Evolutionary conservation across 2,888 invertebrate species (phyloP), one percentile per base, ranked within the genome.

Genomic region (Chrysolina americana): DNA sequence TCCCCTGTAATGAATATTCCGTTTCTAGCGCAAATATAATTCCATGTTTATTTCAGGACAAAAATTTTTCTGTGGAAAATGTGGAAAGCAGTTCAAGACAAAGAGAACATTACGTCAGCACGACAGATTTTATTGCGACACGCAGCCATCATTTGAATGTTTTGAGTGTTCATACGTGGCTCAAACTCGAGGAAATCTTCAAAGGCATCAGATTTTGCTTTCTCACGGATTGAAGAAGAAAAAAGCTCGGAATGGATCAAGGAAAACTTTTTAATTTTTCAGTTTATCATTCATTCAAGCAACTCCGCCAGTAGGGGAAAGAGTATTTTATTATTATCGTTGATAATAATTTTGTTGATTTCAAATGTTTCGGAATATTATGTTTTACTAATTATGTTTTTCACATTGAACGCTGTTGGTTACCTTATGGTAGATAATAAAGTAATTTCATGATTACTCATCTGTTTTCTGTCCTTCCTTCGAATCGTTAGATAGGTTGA

Each of bases 71-170:
- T 76, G 76, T 41, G 50, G 28, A 4, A 71, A 75, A 10, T 81
- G 82, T 48, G 78, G 80, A 9, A 79, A 78, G 71, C 47, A 68
- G 2, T 82, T 80, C 76, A 82, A 79, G 65, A 78, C 78, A 36
- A 78, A 75, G 50, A 76, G 79, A 3, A 78, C 79, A 17, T 50
- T 82, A 48, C 74, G 76, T 47, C 77, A 79, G 68, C 82, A 82
- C 66, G 81, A 81, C 23, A 85, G 83, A 68, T 85, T 83, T 72
- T 84, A 85, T 70, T 86, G 85, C 74, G 82, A 83, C 17, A 84
- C 83, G 66, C 77, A 81, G 11, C 62, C 68, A 36, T 50, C 65
- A 4, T 92, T 87, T 91, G 90, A 85, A 93, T 92, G 90, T 94
- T 92, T n/a, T 2, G 89, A 92, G 91, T 83, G 92, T 91, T 89